Evolutionary conservation across 2,113 vertebrate genomes (phyloP), one percentile per base, ranked within the genome.

Genomic region (Amblyopsis rosae): DNA sequence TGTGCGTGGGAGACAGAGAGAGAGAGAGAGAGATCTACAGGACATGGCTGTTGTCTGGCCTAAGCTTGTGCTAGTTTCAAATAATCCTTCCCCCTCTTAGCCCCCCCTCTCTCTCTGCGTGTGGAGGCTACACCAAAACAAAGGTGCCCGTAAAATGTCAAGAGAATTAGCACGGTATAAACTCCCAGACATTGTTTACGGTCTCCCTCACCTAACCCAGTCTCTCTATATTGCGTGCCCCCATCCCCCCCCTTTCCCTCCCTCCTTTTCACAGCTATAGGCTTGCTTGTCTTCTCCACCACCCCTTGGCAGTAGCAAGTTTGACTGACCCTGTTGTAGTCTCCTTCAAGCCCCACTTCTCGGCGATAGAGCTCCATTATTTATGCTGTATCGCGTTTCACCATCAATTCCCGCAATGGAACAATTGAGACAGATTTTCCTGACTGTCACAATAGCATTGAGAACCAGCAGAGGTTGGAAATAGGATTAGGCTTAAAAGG

Each of bases 401-500:
- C 83, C 88, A 91, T 91, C 87, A 83, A 76, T 91, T 85, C 76
- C 82, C 41, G 64, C 88, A 88, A 86, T 82, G 80, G 84, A 90
- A 80, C 85, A 86, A 85, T 88, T 87, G 86, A 90, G 90, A 91
- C 86, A 75, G 87, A 91, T 92, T 88, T 86, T 80, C 82, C 87
- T 72, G 85, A 84, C 88, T 88, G 92, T 92, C 88, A 91, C 90
- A 90, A 88, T 83, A 88, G 83, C 85, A 85, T 70, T 69, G 85
- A 90, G 87, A 86, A 86, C 82, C 87, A 49, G 84, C 85, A 84
- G 89, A 90, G 90, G 84, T 89, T 90, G 90, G 74, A 91, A 92
- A 93, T 92, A 80, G 89, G 89, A 92, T 93, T 93, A 93, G 82
- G 82, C 73, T 90, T 92, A 92, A 93, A 92, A 81, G 86, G 90